Evolutionary conservation across 1,140 invertebrate species (phyloP), one percentile per base, ranked within the genome.

Genomic region (Elymnias hypermnestra): DNA sequence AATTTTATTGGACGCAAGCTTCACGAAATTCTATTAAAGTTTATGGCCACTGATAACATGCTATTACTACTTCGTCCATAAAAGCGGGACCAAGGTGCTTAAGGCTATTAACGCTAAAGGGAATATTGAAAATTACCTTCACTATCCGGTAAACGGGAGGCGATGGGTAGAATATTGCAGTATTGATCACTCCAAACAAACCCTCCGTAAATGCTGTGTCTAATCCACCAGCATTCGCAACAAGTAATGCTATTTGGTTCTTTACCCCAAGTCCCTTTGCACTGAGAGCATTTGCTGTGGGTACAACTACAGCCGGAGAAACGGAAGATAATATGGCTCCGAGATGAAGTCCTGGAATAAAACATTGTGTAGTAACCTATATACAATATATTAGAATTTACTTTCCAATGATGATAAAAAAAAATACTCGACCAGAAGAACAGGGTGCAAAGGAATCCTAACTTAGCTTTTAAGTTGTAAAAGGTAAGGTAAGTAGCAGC

Each of bases 271-370:
- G 93, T 3, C 95, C 94, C 71, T 92, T 91, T 29, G 91, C 88
- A n/a, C 93, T 88, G 6, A 98, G 83, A 25, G 90, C 87, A 50
- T 97, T 90, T 18, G 97, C 89, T 47, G 92, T 93, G 0, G 97
- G 96, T 6, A 98, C 96, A 2, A 98, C 93, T 5, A 99, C 94
- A 9, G 97, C 97, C 3, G 97, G 96, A 0, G 96, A 97, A 5
- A 98, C 96, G 2, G 97, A 96, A 1, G 95, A 91, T 21, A 97
- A 83, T 22, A 97, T 92, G 53, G 93, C 91, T 53, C 94, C 95
- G 7, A 97, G 87, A 45, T 98, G 89, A 28, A 97, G 89, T 44
- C 81, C 81, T 85, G 36, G 29, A 45, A 51, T 46, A 22, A 29
- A 38, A 22, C 8, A 8, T 4, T 10, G 36, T 39, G 9, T 21